Evolutionary conservation across 2,113 vertebrate species (phyloP).

Genomic region (Coptodon rendalli): DNA sequence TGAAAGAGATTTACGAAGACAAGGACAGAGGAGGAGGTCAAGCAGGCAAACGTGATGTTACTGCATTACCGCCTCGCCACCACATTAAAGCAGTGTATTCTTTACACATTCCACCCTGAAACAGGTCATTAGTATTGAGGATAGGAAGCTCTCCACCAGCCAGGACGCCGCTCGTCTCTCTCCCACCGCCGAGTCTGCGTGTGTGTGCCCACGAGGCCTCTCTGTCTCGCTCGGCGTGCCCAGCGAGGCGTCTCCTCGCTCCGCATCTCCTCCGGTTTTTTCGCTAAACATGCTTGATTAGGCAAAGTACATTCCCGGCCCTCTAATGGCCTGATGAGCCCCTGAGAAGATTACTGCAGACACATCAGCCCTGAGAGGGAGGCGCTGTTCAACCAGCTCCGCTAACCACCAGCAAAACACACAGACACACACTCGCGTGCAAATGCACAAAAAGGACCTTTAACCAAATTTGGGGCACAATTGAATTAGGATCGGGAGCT

Average conservation of each 20-base stretch:
- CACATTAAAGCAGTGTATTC: conserved; percentile 37
- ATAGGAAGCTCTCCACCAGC: conserved; percentile 15
- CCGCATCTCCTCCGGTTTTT: conserved; percentile 53
- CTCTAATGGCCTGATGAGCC: conserved; percentile 60
- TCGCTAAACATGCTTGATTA: conserved; percentile 72
- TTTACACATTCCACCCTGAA: conserved; percentile 48
- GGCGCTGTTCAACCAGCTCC: conserved; percentile 17
- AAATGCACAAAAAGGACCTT: background rate
- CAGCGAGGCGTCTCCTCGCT: conserved; percentile 47
- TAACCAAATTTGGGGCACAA: conserved; percentile 43
- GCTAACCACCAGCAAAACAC: conserved; percentile 26
- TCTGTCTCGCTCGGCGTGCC: conserved; percentile 16
- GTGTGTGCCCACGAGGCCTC: conserved; percentile 63
- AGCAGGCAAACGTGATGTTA: conserved; percentile 28
- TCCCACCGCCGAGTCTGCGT: conserved; percentile 19
- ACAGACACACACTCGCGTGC: background rate
- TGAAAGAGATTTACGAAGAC: conserved; percentile 55
- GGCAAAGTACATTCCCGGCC: conserved; percentile 60
- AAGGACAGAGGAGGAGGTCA: conserved; percentile 40
- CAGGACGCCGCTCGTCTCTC: background rate
- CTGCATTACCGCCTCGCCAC: conserved; percentile 11
- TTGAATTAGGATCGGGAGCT: conserved; percentile 49
- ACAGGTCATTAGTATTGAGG: conserved; percentile 53
- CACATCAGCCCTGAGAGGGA: conserved; percentile 38
- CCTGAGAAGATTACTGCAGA: conserved; percentile 60